phyloP scores from a whole-genome alignment of 1,140 invertebrate genomes.

The Drosophila obscura region DNA sequence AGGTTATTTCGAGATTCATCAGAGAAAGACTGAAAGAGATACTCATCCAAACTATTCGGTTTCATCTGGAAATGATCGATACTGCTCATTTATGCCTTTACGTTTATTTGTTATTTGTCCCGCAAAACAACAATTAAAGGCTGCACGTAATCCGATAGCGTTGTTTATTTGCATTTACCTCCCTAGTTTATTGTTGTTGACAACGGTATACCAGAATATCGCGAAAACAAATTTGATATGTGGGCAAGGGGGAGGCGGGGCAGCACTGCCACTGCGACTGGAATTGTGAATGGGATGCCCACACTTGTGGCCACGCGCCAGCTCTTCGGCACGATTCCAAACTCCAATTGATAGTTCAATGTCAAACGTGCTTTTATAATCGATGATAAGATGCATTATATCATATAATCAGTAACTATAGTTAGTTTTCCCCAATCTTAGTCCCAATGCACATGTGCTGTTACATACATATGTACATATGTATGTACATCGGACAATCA shows the following conservation, averaged over 20 bases:
- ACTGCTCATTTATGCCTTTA: not conserved
- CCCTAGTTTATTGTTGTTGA: conserved; percentile 36
- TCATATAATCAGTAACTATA: conserved; percentile 18
- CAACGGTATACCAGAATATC: conserved; percentile 30
- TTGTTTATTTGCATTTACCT: conserved; percentile 52
- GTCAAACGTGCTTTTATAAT: conserved; percentile 32
- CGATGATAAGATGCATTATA: conserved; percentile 27
- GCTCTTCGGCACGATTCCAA: conserved; percentile 26
- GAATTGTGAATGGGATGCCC: conserved; percentile 8
- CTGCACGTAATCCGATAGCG: conserved; percentile 48
- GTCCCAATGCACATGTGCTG: not conserved
- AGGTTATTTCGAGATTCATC: not conserved
- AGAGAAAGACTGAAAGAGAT: not conserved
- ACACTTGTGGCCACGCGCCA: conserved; percentile 11
- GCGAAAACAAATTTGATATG: conserved; percentile 34
- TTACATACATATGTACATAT: too few species aligned
- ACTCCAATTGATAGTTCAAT: conserved; percentile 33
- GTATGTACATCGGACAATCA: not conserved
- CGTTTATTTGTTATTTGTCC: conserved; percentile 21
- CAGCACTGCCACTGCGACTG: not conserved
- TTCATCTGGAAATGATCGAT: conserved; percentile 5
- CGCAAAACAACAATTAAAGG: conserved; percentile 20
- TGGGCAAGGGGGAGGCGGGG: too few species aligned
- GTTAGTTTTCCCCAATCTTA: not conserved
- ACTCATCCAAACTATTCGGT: not conserved